Base-by-base conservation (phyloP, 1,140 invertebrate species). In the Papilio xuthus region DNA sequence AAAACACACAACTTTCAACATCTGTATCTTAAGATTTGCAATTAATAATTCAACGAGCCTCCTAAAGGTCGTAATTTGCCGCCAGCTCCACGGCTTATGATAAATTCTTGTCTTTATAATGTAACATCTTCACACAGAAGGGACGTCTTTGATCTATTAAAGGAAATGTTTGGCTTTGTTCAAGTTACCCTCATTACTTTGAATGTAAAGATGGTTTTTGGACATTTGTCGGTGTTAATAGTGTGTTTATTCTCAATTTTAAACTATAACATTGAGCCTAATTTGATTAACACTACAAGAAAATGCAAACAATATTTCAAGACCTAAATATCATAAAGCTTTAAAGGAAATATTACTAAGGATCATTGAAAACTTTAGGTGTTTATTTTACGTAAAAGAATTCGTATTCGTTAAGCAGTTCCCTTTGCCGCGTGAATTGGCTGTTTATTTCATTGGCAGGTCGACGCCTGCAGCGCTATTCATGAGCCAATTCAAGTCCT, bases 401-500 rank as follows among this genome's bases (percentile, higher is more conserved):
- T 88, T 88, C 88, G 84, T 82, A 83, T 89, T 89, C 85, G 88
- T 92, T 92, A 89, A 87, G 83, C 80, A 77, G 78, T 80, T 70
- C 53, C 81, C 80, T 80, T 86, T 90, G 84, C 81, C 74, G 77
- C 78, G 80, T 81, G 90, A 90, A 92, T 90, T 90, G 90, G 79
- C 85, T 88, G 87, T 92, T 91, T 92, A 90, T 84, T 77, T 87
- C 83, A 79, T 77, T 70, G 83, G 72, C 76, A 86, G 77, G 80
- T 82, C 83, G 82, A 90, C 84, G 85, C 83, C 81, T 82, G 88
- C 87, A 81, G 81, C 86, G 75, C 82, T 80, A 80, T 90, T 91
- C 85, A 85, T 80, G 81, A 90, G 80, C 83, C 86, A 91, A 90
- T 92, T 89, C 88, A 85, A 91, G 86, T 69, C 82, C 72, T 86